These are phyloP conservation scores for Gnathonemus longibarbis DNA, from an alignment of 2,113 vertebrate genomes.

Conservation along the genomic window DNA sequence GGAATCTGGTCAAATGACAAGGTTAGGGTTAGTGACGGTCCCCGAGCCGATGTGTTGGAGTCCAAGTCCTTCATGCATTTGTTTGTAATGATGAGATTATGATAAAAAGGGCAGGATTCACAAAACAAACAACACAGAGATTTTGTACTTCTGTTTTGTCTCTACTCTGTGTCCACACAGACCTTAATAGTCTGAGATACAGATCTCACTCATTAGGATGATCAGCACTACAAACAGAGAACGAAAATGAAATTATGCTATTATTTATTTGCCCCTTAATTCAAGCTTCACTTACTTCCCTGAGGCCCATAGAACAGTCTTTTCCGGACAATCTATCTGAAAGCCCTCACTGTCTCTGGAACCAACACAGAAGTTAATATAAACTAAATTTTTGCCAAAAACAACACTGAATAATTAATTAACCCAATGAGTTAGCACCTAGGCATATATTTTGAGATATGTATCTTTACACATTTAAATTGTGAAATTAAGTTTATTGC, in stretches of 20 bases:
- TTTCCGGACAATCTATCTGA: background rate
- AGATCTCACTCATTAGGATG: background rate
- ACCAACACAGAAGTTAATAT: background rate
- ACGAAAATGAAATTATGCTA: background rate
- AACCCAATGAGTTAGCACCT: background rate
- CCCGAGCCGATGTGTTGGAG: background rate
- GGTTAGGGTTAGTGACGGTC: background rate
- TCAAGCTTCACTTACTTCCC: background rate
- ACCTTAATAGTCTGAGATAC: background rate
- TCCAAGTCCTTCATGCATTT: background rate
- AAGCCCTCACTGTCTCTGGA: background rate
- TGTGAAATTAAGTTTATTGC: background rate
- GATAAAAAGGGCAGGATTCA: background rate
- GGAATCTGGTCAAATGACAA: conserved; percentile 46
- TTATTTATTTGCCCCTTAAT: background rate
- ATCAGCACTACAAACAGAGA: background rate
- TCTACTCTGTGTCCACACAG: background rate
- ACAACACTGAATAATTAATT: conserved; percentile 17
- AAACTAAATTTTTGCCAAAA: background rate
- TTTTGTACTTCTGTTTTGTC: background rate
- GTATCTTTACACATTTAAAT: conserved; percentile 5
- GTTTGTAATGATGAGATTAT: background rate
- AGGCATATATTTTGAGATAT: background rate
- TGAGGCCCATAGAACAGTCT: background rate
- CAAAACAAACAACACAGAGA: background rate